phyloP scores from a whole-genome alignment of 35 echinoderm and acorn worm species.

The Lytechinus pictus region DNA sequence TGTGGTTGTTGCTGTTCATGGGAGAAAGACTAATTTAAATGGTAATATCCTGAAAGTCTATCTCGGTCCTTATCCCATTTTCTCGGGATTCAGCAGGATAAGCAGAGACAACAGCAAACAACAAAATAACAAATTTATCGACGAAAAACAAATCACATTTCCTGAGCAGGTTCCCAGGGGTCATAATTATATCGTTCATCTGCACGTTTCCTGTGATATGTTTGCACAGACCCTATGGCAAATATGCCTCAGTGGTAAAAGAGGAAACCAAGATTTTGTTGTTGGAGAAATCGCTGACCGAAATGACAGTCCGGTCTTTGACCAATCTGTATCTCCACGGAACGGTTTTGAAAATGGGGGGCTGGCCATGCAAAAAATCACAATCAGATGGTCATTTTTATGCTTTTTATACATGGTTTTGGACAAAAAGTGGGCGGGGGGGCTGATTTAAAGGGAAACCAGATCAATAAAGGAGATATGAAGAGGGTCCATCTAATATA shows the following conservation, averaged over 20 bases:
- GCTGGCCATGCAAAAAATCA: too few species aligned
- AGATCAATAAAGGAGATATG: too few species aligned
- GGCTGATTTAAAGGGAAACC: too few species aligned
- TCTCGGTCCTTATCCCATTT: background rate
- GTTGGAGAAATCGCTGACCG: background rate
- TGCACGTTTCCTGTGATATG: background rate
- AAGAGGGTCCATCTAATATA: too few species aligned
- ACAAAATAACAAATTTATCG: background rate
- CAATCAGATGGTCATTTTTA: too few species aligned
- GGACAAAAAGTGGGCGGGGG: too few species aligned
- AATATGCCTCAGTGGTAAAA: background rate
- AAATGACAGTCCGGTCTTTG: background rate
- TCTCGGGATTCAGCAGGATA: background rate
- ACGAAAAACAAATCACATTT: background rate
- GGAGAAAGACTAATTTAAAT: too few species aligned
- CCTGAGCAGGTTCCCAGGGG: background rate
- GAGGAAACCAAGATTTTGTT: background rate
- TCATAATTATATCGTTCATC: background rate
- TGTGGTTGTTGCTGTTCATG: background rate
- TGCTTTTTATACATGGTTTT: too few species aligned
- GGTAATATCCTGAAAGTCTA: background rate
- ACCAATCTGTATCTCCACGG: background rate
- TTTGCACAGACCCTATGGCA: background rate
- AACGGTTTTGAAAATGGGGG: too few species aligned
- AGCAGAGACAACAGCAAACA: background rate